Evolutionary conservation across 2,797 vertebrate species (phyloP), one percentile per base, ranked within the genome.

Genomic region (Sebastes kiyomatsui): DNA sequence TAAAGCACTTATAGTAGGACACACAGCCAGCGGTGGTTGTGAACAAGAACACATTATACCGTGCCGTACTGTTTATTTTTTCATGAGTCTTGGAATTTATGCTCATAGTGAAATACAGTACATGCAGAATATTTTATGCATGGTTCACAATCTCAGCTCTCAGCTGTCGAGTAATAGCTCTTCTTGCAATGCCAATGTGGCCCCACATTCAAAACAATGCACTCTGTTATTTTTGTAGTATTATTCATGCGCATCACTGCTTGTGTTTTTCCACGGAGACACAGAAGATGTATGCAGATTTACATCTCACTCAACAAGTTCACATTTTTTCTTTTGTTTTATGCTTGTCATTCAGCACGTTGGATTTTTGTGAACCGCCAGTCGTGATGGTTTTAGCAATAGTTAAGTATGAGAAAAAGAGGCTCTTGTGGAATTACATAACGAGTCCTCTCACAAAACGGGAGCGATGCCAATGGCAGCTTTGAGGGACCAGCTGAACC

Each of bases 401-500:
- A 74, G 76, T 66, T 80, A 77, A 76, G 58, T 42, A 83, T 76
- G 79, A 76, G 86, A 68, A 88, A 88, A 66, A 81, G 30, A 64
- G 66, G 27, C 79, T 90, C 71, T 87, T 83, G 86, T 87, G 77
- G 84, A 93, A 93, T 93, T 91, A 89, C 82, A 92, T 92, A 93
- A 94, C 79, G 78, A 80, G 76, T 81, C 88, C 87, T 91, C 83
- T 91, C 67, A 67, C 76, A 88, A 87, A 89, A 67, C 86, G 93
- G 93, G 91, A 93, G 84, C 35, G 20, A 28, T 75, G 93, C 92
- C 92, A 93, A 25, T 49, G 85, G 86, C 85, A 89, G 92, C 90
- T 92, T 88, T 91, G 88, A 90, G 72, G 88, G 83, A 85, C 80
- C 84, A 89, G 83, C 86, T 75, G 82, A 87, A 84, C 82, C 33